phyloP scores from a whole-genome alignment of 2,888 invertebrate genomes.

The Troides helena region DNA sequence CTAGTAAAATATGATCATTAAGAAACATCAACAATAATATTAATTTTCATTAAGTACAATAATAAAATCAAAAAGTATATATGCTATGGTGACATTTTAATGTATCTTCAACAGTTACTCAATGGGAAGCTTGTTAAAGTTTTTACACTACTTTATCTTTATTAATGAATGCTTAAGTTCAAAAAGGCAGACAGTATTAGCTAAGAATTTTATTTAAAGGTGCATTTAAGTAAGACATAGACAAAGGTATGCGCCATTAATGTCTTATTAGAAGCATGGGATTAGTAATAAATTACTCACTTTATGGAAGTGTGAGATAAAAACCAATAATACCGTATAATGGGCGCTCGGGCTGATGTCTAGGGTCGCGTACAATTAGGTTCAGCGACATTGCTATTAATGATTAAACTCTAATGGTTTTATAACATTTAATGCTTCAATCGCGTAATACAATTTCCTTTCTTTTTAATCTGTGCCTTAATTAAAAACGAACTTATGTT shows the following conservation, averaged over 20 bases:
- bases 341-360: constrained; percentile 5
- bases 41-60: too few relatives aligned
- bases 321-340: constrained; percentile 23
- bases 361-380: constrained; percentile 14
- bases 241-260: constrained; percentile 11
- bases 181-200: background rate
- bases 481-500: background rate
- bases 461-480: background rate
- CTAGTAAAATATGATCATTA: too few relatives aligned
- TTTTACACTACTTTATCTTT: background rate
- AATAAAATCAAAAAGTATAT: background rate
- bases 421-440: background rate
- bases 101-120: background rate
- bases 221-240: background rate
- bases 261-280: constrained; percentile 21
- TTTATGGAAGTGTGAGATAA: constrained; percentile 16
- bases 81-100: background rate
- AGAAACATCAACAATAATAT: too few relatives aligned
- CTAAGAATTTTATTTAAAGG: background rate
- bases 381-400: constrained; percentile 15
- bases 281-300: constrained; percentile 21
- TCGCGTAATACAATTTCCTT: background rate
- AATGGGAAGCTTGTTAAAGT: background rate
- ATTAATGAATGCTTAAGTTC: background rate
- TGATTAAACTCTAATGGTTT: background rate